Percentiles rank a stretch among this genome's conserved stretches.
phyloP scores from a whole-genome alignment of 2,113 vertebrate species.

The Bos taurus region DNA sequence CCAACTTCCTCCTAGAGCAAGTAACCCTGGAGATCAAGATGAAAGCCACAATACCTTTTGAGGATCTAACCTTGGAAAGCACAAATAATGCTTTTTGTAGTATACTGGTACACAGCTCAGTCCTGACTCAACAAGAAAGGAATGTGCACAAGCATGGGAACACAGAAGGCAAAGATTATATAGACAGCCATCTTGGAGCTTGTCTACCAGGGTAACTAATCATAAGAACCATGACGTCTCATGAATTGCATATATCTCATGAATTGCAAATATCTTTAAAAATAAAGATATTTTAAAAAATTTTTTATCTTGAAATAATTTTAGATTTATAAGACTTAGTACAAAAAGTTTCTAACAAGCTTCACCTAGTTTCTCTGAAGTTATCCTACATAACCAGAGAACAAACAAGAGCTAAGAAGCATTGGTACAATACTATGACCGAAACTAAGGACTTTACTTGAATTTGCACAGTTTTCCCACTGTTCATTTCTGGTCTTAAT shows the following conservation, averaged over 20 bases:
- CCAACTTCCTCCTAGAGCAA: not conserved
- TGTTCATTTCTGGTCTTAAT: not conserved
- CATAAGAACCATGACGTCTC: not conserved
- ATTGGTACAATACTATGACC: not conserved
- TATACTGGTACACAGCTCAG: not conserved
- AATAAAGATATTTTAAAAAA: not conserved
- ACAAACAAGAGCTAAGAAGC: not conserved
- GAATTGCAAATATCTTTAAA: not conserved
- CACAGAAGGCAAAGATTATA: not conserved
- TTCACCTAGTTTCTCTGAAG: not conserved
- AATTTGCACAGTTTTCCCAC: not conserved
- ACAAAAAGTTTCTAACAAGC: not conserved
- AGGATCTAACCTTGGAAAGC: not conserved
- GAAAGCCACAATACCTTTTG: not conserved
- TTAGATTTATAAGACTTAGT: not conserved
- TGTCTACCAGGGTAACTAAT: not conserved
- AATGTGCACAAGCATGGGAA: not conserved
- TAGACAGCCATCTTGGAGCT: not conserved
- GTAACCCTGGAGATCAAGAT: not conserved
- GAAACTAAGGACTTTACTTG: not conserved
- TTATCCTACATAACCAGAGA: not conserved
- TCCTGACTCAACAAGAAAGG: not conserved
- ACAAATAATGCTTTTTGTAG: not conserved
- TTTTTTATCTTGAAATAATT: not conserved
- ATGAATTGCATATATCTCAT: not conserved